These are phyloP conservation scores for Aradophagus sp. DNA, from an alignment of 1,140 invertebrate genomes.

Conservation along the genomic window DNA sequence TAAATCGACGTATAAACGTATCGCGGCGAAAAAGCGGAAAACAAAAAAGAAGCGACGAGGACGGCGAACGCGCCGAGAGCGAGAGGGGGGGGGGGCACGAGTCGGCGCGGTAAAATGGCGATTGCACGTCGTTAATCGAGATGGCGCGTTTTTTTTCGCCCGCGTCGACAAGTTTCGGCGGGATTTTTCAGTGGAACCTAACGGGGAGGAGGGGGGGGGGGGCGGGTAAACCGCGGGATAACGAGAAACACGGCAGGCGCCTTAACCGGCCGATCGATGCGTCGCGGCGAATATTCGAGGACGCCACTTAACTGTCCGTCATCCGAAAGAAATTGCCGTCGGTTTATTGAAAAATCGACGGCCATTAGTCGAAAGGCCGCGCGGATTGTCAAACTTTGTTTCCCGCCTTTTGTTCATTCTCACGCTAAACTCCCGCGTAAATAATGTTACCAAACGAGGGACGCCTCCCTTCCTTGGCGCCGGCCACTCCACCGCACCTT, in stretches of 20 bases:
- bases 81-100: neutral
- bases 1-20: conserved; percentile 15
- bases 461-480: conserved; percentile 9
- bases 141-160: conserved; percentile 19
- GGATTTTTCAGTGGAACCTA: too few relatives aligned
- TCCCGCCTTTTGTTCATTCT: conserved; percentile 47
- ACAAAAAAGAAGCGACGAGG: conserved; percentile 7
- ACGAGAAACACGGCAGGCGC: conserved; percentile 35
- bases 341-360: conserved; percentile 51
- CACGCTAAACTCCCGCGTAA: conserved; percentile 46
- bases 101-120: conserved; percentile 16
- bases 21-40: neutral
- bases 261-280: conserved; percentile 31
- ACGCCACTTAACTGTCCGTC: conserved; percentile 32
- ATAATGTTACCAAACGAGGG: conserved; percentile 32
- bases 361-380: conserved; percentile 28
- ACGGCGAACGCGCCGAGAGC: neutral
- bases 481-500: neutral
- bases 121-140: conserved; percentile 31
- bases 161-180: conserved; percentile 19
- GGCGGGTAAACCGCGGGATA: conserved; percentile 30
- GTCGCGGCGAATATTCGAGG: conserved; percentile 35
- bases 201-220: too few relatives aligned
- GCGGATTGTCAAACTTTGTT: conserved; percentile 41
- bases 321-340: conserved; percentile 27